Evolutionary conservation across 2,113 vertebrate species (phyloP).

Genomic region (Mus pahari): DNA sequence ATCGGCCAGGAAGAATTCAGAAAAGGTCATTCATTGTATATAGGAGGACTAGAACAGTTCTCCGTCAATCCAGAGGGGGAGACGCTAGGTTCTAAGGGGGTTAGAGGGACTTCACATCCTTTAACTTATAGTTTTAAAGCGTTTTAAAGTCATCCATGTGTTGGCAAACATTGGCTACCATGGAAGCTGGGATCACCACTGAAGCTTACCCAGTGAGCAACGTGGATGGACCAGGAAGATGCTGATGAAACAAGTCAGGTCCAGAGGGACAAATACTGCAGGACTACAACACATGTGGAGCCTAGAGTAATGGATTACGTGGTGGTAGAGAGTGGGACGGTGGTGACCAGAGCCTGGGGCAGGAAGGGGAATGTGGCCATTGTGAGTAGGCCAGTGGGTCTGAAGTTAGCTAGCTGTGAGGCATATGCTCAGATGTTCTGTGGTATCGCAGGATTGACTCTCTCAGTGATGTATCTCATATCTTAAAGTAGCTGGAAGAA

Average conservation of each 20-base stretch:
- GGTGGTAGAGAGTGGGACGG: background rate
- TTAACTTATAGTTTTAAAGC: background rate
- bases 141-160: background rate
- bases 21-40: background rate
- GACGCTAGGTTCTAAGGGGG: background rate
- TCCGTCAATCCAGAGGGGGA: background rate
- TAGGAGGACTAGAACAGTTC: background rate
- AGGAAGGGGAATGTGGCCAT: accelerated
- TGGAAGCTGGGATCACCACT: accelerated
- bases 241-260: background rate
- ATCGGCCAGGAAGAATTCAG: background rate
- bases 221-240: background rate
- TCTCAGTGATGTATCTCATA: background rate
- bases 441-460: background rate
- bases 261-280: background rate
- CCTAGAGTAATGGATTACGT: background rate
- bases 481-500: background rate
- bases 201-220: background rate
- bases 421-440: background rate
- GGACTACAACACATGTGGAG: background rate
- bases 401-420: background rate
- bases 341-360: background rate
- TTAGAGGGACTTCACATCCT: background rate
- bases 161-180: background rate
- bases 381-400: background rate